Conservation (phyloP, 2,888 invertebrate species). For the Agapostemon virescens region DNA sequence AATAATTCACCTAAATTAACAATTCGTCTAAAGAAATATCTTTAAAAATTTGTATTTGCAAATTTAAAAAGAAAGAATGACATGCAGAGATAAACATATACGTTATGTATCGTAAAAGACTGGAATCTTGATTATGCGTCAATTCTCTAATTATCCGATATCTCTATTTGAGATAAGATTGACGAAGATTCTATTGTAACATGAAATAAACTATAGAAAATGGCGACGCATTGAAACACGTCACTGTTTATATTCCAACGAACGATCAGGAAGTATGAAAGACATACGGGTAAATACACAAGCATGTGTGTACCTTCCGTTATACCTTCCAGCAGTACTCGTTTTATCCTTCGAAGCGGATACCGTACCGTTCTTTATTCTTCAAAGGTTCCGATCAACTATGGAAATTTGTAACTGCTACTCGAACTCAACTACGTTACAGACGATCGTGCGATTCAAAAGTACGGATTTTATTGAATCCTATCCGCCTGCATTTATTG, state of each 20-base stretch:
- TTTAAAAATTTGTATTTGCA: no score
- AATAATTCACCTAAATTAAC: no score
- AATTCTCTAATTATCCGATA: not conserved
- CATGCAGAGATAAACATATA: no score
- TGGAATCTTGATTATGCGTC: no score
- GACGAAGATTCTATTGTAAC: not conserved
- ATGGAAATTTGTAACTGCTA: conserved; percentile 67
- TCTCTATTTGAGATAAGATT: not conserved
- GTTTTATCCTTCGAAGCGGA: conserved; percentile 22
- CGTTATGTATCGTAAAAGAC: no score
- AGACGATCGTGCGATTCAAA: conserved; percentile 58
- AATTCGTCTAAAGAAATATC: no score
- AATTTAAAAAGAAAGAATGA: no score
- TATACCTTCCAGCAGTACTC: conserved; percentile 21
- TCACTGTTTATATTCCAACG: conserved; percentile 35
- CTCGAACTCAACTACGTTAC: conserved; percentile 57
- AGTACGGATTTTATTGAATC: conserved; percentile 67
- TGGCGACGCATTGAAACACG: conserved; percentile 12
- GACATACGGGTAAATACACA: conserved; percentile 29
- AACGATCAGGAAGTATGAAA: conserved; percentile 21
- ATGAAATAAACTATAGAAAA: conserved; percentile 15
- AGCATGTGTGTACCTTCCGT: conserved; percentile 23
- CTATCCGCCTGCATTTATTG: conserved; percentile 59
- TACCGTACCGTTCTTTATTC: conserved; percentile 55
- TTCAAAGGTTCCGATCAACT: conserved; percentile 62